Base-by-base conservation (phyloP, 2,888 invertebrate species). In the Tetragonisca angustula region DNA sequence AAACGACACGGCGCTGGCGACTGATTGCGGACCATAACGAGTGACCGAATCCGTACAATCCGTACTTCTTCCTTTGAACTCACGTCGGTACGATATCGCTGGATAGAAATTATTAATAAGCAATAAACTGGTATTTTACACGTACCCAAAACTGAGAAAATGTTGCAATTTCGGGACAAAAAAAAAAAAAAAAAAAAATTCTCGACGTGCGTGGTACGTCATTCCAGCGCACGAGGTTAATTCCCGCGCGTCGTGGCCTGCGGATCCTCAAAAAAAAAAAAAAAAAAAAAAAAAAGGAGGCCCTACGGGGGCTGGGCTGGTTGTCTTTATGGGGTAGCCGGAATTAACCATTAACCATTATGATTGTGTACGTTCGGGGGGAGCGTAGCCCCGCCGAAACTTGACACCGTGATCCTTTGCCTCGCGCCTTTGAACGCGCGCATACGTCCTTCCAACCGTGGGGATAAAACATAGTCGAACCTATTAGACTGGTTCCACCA, bases 271-370 rank as follows among this genome's bases (percentile, higher is more conserved):
- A 79, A 79, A 78, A 77, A 4, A 36, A 36, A 36, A 4, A 4
- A 4, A 36, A 36, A 36, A 0, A 36, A 6, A 36, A 36, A 36
- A 36, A 6, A 0, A 6, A 6, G 36, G 36, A 9, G 74, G 71
- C 76, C 74, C 65, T 68, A 49, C 61, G 73, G 83, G 78, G 56
- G n/a, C 56, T 59, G 76, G 59, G 32, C 79, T 88, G 75, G 71
- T 80, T 43, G 43, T 43, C 43, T 90, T 88, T 86, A 88, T 86
- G 84, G 84, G 88, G 79, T 85, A 81, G 86, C 83, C 86, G 84
- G 90, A 90, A 92, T 92, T 91, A 92, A 91, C 90, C 90, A 92
- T 92, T 91, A 91, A 90, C 87, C 87, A 43, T 43, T 87, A 89
- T 84, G 90, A 91, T 90, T 87, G 89, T 88, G 86, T 43, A 43